Base-by-base conservation (phyloP, 53 echinoderm and acorn worm genomes). In the Crossaster papposus region DNA sequence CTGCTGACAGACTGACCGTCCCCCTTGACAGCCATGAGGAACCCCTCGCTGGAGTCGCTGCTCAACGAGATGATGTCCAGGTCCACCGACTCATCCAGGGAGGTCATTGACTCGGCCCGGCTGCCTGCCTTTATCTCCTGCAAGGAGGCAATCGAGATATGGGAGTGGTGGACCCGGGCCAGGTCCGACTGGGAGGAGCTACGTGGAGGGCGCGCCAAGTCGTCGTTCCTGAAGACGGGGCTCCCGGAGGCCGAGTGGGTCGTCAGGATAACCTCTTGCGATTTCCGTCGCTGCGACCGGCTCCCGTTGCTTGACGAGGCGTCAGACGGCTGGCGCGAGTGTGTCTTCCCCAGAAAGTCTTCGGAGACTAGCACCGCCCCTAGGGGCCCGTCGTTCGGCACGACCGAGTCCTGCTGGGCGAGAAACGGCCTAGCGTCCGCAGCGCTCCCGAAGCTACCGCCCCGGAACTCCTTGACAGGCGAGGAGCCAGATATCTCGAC, bases 21-120 rank as follows among this genome's bases (percentile, higher is more conserved):
- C 0, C 15, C 70, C 31, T 36, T 74, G n/a, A 65, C 64, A 0
- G 83, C 63, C 51, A 94, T 81, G 8, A 90, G 78, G 31, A 93
- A 95, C 3, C 94, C 94, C 51, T 97, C 98, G n/a, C 98, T 97
- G 30, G 95, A 94, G 64, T 97, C 98, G 68, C 98, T 97, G 81
- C 93, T 91, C 32, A 97, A 84, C 0, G 98, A 97, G 64, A 97
- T 81, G 74, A 93, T 93, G 80, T 97, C 98, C 28, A 91, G 88
- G 63, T 95, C 97, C 10, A 88, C 65, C 1, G 91, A 84, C 62
- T 96, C 98, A 52, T 97, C 98, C 37, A 97, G 81, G 1, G 10
- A 81, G 23, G 84, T 84, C 84, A 72, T 20, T 30, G 84, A 84
- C 4, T 38, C 70, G 17, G 84, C 73, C 15, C 32, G 33, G 15